Conservation (phyloP, 2,113 vertebrate species). For the Sciurus niger region DNA sequence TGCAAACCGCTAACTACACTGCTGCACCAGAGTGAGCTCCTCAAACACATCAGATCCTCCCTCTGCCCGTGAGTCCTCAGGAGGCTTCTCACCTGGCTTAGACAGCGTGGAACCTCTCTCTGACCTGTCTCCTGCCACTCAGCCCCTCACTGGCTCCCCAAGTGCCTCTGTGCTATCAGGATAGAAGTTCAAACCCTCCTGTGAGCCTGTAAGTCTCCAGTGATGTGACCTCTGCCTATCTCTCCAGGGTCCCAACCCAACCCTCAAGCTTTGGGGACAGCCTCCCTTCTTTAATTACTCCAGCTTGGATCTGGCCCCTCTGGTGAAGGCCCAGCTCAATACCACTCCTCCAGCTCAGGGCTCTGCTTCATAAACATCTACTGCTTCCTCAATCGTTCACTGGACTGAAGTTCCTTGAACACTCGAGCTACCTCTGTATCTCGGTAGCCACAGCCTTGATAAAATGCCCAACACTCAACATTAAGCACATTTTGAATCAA, state of each 20-base stretch:
- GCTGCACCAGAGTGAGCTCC: not conserved
- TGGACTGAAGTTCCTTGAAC: not conserved
- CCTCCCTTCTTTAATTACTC: not conserved
- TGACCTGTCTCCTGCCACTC: not conserved
- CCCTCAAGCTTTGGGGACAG: not conserved
- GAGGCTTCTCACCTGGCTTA: not conserved
- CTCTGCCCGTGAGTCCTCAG: not conserved
- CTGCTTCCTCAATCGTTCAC: not conserved
- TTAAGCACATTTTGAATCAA: conserved; percentile 41
- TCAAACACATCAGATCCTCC: not conserved
- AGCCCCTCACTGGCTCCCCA: not conserved
- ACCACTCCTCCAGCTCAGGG: not conserved
- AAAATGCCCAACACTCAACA: not conserved
- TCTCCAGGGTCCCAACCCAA: not conserved
- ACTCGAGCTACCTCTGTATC: not conserved
- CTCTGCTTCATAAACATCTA: not conserved
- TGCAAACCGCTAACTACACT: not conserved
- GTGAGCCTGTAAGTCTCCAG: not conserved
- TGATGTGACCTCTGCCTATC: not conserved
- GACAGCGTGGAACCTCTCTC: not conserved
- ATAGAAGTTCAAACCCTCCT: not conserved
- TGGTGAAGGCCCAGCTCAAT: not conserved
- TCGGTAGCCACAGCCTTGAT: not conserved
- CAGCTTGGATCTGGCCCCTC: not conserved
- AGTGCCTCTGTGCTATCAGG: not conserved